Conservation (phyloP, 1,140 invertebrate genomes). For the Solenopsis fugax region DNA sequence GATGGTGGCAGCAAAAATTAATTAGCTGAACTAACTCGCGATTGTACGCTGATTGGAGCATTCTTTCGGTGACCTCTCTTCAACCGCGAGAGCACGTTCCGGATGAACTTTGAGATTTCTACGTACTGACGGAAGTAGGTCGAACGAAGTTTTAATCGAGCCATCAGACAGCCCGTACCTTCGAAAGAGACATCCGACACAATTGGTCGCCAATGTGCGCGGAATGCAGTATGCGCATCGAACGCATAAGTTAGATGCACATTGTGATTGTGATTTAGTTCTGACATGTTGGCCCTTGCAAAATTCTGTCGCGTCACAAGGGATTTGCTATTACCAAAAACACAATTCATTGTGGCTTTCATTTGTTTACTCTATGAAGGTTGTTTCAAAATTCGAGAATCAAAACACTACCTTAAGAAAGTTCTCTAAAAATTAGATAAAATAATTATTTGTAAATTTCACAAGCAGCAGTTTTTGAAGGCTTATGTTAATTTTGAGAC, state of each 20-base stretch:
- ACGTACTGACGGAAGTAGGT: conserved; percentile 26
- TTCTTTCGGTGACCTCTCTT: conserved; percentile 46
- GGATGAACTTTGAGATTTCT: conserved; percentile 61
- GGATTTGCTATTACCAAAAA: neutral
- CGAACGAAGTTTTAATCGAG: conserved; percentile 65
- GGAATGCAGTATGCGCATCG: conserved; percentile 43
- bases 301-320: conserved; percentile 3
- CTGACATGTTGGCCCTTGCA: conserved; percentile 37
- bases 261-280: conserved; percentile 40
- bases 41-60: conserved; percentile 20
- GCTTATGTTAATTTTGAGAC: no score
- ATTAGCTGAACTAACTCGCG: neutral
- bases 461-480: no score
- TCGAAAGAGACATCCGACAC: conserved; percentile 53
- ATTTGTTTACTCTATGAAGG: neutral
- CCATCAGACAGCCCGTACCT: conserved; percentile 30
- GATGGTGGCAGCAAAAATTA: neutral
- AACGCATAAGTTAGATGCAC: conserved; percentile 33
- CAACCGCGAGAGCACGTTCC: conserved; percentile 23
- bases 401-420: no score
- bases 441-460: no score
- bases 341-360: neutral
- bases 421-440: no score
- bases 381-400: neutral
- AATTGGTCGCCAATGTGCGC: conserved; percentile 51